Conservation (phyloP, 2,113 vertebrate genomes). For the Polypterus bichir region DNA sequence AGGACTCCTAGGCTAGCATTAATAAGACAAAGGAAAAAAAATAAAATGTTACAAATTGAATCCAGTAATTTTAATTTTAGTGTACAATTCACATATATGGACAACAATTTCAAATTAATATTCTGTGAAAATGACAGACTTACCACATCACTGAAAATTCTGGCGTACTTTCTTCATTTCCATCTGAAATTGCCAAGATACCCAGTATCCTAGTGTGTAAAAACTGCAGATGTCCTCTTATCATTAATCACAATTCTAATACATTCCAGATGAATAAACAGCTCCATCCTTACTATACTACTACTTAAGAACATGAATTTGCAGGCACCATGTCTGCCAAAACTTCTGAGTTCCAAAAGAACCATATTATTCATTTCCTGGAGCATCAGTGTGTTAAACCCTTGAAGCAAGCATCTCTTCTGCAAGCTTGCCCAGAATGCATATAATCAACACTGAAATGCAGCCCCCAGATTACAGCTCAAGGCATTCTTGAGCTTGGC, state of each 20-base stretch:
- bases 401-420: neutral
- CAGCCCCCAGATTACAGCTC: too few species aligned
- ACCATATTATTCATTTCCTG: slow-evolving; percentile 43
- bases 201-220: slow-evolving; percentile 53
- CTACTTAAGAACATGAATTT: slow-evolving; percentile 53
- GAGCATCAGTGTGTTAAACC: slow-evolving; percentile 52
- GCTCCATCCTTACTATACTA: slow-evolving; percentile 51
- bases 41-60: too few species aligned
- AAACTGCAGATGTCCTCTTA: slow-evolving; percentile 74
- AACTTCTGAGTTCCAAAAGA: slow-evolving; percentile 68
- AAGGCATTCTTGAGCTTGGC: too few species aligned
- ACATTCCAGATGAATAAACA: slow-evolving; percentile 97
- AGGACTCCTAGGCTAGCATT: too few species aligned
- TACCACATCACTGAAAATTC: slow-evolving; percentile 32
- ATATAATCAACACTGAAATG: too few species aligned
- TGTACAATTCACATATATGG: too few species aligned
- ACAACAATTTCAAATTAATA: slow-evolving; percentile 33
- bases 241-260: slow-evolving; percentile 88
- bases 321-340: slow-evolving; percentile 45
- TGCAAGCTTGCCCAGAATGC: too few species aligned
- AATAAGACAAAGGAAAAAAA: too few species aligned
- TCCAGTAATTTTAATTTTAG: too few species aligned
- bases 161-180: slow-evolving; percentile 44
- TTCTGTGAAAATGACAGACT: slow-evolving; percentile 37
- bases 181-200: slow-evolving; percentile 49